Base-by-base conservation (phyloP, 1,140 invertebrate species). In the Sycophaga agraensis region DNA sequence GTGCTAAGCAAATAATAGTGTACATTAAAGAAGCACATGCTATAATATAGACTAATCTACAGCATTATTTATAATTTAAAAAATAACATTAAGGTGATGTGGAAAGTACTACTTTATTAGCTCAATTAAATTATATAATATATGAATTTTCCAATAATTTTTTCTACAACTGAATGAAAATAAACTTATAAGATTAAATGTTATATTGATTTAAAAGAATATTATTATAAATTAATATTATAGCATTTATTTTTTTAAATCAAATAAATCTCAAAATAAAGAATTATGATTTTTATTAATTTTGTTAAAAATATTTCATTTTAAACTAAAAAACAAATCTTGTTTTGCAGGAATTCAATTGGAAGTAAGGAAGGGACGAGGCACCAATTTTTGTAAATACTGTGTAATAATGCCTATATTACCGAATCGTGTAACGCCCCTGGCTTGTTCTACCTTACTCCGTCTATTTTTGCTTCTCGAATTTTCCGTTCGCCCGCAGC, bases 321-420 rank as follows among this genome's bases (percentile, higher is more conserved):
- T 31, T 31, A 31, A 6, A 31, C 4, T 31, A 6, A 31, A n/a
- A n/a, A n/a, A n/a, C n/a, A n/a, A n/a, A n/a, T n/a, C n/a, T n/a
- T n/a, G n/a, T n/a, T 59, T 74, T 75, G 16, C 69, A 76, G 74
- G 70, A 73, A 35, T 70, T 71, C 35, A 68, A 73, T 63, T 71
- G 71, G 64, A 69, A 70, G 53, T 66, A 64, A 70, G 58, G 53
- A 57, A 17, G 17, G 28, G 55, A 64, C 19, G 67, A 66, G 70
- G 68, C 64, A 68, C 60, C 66, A 66, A 70, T 60, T 68, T 40
- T 73, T 77, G 75, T 77, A 77, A 73, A 77, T 77, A 77, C 37
- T 69, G 70, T 76, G 70, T 76, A 77, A 75, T 77, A 57, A 75
- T 73, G 70, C 72, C 68, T 73, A 73, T 65, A 67, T 56, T 53